Conservation (phyloP, 2,797 vertebrate genomes). For the Peromyscus aztecus region DNA sequence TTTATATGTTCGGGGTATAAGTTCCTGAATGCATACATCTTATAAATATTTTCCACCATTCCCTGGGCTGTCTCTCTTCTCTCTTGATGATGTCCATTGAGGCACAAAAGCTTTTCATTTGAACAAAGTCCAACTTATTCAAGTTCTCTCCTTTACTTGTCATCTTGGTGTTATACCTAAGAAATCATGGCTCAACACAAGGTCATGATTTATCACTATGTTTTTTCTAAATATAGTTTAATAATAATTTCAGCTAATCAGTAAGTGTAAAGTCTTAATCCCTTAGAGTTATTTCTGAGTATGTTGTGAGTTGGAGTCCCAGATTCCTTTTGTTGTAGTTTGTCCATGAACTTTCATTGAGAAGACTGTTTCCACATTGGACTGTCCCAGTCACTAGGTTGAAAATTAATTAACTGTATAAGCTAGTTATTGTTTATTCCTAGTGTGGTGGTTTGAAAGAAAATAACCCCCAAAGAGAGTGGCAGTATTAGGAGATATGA, state of each 20-base stretch:
- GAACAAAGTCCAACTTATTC: not conserved
- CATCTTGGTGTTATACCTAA: not conserved
- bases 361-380: not conserved
- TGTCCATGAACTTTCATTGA: not conserved
- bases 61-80: too few species aligned
- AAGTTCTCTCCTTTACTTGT: conserved; percentile 24
- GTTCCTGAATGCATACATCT: not conserved
- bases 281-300: not conserved
- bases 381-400: not conserved
- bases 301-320: not conserved
- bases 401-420: conserved; percentile 20
- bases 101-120: conserved; percentile 24
- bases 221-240: not conserved
- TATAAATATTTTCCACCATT: too few species aligned
- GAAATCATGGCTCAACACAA: not conserved
- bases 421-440: not conserved
- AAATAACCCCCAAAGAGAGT: too few species aligned
- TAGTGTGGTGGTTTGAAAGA: too few species aligned
- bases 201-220: not conserved
- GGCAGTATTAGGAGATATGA: too few species aligned
- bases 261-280: not conserved
- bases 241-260: not conserved
- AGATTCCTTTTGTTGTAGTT: not conserved
- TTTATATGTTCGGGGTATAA: not conserved
- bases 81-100: conserved; percentile 3